These are phyloP conservation scores for Heteractis magnifica DNA, from an alignment of 92 coral and sea anemone species.

Conservation along the genomic window DNA sequence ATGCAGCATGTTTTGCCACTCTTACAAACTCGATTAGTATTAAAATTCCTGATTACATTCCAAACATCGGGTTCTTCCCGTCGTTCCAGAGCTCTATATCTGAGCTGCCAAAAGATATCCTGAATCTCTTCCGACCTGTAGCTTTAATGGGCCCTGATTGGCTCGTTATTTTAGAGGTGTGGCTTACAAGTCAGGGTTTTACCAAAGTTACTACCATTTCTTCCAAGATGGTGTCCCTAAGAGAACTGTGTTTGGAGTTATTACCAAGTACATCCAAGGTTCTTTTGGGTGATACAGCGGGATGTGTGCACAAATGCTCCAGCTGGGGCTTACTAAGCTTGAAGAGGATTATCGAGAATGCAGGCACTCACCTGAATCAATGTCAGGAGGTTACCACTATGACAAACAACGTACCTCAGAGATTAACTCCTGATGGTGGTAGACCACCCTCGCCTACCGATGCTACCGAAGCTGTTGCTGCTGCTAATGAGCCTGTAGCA, in stretches of 20 bases:
- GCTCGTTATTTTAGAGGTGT: conserved; percentile 78
- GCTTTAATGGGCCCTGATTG: conserved; percentile 83
- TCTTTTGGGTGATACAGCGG: conserved; percentile 49
- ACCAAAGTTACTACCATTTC: conserved; percentile 77
- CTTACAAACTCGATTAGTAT: conserved; percentile 39
- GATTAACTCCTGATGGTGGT: conserved; percentile 19
- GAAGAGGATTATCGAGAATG: conserved; percentile 75
- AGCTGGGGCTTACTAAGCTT: conserved; percentile 88
- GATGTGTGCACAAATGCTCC: conserved; percentile 74
- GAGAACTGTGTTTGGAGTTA: conserved; percentile 58
- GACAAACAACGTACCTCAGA: conserved; percentile 12
- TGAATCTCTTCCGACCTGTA: conserved; percentile 79
- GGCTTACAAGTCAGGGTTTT: conserved; percentile 91
- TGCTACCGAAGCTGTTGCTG: conserved; percentile 56
- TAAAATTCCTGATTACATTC: conserved; percentile 27
- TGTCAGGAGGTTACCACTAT: conserved; percentile 38
- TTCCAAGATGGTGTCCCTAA: conserved; percentile 73
- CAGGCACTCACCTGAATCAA: conserved; percentile 67
- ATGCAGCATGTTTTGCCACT: conserved; percentile 93
- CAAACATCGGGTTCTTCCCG: conserved; percentile 70
- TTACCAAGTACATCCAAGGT: conserved; percentile 58
- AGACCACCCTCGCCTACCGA: conserved; percentile 43
- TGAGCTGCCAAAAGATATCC: conserved; percentile 69
- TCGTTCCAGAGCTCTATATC: conserved; percentile 76
- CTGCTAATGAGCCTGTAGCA: conserved; percentile 47